These are phyloP conservation scores for Anthonomus grandis DNA, from an alignment of 1,140 invertebrate genomes.

Conservation along the genomic window DNA sequence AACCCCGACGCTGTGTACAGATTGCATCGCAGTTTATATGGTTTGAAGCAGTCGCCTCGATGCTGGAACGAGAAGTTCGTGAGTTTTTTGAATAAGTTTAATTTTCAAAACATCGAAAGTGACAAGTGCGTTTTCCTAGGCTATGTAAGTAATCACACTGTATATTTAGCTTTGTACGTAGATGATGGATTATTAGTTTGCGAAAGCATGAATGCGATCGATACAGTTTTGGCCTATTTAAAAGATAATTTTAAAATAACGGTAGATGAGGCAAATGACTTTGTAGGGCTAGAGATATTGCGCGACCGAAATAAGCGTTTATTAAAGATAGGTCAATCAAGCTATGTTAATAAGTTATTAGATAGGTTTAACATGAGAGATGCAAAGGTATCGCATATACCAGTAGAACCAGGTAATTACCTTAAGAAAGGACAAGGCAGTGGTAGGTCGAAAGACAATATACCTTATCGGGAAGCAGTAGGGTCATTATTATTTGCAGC, in stretches of 20 bases:
- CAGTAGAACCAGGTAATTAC: constrained; percentile 4
- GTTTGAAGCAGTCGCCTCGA: constrained; percentile 49
- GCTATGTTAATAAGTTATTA: constrained; percentile 16
- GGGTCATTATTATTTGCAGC: constrained; percentile 46
- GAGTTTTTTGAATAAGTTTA: constrained; percentile 14
- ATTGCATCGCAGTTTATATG: constrained; percentile 48
- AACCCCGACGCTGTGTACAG: constrained; percentile 20
- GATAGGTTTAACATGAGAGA: constrained; percentile 18
- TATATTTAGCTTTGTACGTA: constrained; percentile 12
- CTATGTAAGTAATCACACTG: neutral
- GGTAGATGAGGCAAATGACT: neutral
- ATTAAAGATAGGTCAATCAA: constrained; percentile 15
- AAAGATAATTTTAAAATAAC: constrained; percentile 15
- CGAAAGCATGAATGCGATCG: neutral
- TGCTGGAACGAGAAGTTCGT: constrained; percentile 44
- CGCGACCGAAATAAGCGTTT: neutral
- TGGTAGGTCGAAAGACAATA: neutral
- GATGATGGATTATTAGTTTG: constrained; percentile 17
- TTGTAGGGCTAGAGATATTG: constrained; percentile 15
- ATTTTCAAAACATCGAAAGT: too few relatives aligned
- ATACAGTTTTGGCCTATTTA: constrained; percentile 4
- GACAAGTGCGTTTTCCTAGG: too few relatives aligned
- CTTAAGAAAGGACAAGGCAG: neutral
- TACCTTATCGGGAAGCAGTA: constrained; percentile 44
- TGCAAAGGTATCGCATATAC: constrained; percentile 1